A percentile compares a stretch with the other conserved stretches of the same genome.
Conservation (phyloP, 2,113 vertebrate species). For the Phasianus colchicus region DNA sequence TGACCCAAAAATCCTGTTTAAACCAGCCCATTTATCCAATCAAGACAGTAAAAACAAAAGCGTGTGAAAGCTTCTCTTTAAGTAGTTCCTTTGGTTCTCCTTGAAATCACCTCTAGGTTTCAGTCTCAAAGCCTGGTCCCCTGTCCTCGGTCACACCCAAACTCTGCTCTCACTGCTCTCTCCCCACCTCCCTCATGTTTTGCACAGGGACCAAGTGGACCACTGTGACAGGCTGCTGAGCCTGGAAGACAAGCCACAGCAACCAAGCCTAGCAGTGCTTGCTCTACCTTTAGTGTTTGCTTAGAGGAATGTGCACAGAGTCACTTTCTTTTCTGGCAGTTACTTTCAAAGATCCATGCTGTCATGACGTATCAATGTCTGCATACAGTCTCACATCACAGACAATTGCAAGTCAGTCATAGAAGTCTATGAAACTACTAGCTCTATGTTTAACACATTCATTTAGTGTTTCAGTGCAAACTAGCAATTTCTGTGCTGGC, state of each 20-base stretch:
- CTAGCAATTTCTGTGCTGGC: not conserved
- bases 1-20: conserved; percentile 30
- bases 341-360: not conserved
- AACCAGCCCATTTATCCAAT: conserved; percentile 50
- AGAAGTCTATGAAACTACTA: not conserved
- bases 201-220: not conserved
- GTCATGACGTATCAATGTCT: not conserved
- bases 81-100: not conserved
- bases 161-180: not conserved
- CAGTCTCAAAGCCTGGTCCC: not conserved
- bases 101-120: not conserved
- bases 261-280: not conserved
- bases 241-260: not conserved
- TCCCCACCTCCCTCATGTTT: not conserved
- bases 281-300: not conserved
- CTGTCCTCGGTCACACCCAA: not conserved
- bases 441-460: not conserved
- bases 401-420: not conserved
- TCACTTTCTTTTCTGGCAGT: not conserved
- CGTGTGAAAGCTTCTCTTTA: not conserved
- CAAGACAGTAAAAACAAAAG: conserved; percentile 27
- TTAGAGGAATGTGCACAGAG: not conserved
- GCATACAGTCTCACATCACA: not conserved
- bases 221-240: not conserved
- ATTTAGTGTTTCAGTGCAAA: not conserved